These are phyloP conservation scores for Zootoca vivipara DNA, from an alignment of 2,113 vertebrate genomes.

Conservation along the genomic window DNA sequence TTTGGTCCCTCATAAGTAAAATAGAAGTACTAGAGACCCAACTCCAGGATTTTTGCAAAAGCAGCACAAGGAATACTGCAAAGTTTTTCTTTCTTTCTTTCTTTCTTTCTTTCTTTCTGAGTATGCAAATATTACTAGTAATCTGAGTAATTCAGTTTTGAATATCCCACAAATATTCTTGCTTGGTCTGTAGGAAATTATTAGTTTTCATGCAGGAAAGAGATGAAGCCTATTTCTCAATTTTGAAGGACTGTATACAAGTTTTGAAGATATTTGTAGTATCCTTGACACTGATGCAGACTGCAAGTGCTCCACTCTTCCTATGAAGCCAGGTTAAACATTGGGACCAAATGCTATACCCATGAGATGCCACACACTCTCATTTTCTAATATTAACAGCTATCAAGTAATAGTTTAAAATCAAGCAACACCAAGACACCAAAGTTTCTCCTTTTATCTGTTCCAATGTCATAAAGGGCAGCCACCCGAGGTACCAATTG, in stretches of 20 bases:
- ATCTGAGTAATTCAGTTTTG: neutral
- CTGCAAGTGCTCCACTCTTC: neutral
- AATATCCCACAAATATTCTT: neutral
- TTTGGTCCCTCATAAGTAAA: neutral
- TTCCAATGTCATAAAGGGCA: neutral
- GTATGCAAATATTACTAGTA: neutral
- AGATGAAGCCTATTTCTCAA: neutral
- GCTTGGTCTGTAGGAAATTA: neutral
- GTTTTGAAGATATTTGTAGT: neutral
- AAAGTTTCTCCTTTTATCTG: neutral
- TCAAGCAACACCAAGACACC: neutral
- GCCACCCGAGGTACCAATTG: neutral
- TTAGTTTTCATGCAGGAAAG: neutral
- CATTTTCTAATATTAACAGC: neutral
- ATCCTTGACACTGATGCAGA: neutral
- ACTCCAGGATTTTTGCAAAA: neutral
- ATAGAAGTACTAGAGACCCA: neutral
- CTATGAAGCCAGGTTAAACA: neutral
- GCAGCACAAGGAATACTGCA: neutral
- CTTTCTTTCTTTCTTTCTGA: too few species aligned
- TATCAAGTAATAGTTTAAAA: neutral
- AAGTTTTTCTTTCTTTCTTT: too few species aligned
- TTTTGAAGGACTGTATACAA: neutral
- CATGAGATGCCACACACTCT: neutral
- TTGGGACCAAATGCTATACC: constrained; percentile 8